Base-by-base conservation (phyloP, 2,888 invertebrate species). In the Himalopsyche anomala region DNA sequence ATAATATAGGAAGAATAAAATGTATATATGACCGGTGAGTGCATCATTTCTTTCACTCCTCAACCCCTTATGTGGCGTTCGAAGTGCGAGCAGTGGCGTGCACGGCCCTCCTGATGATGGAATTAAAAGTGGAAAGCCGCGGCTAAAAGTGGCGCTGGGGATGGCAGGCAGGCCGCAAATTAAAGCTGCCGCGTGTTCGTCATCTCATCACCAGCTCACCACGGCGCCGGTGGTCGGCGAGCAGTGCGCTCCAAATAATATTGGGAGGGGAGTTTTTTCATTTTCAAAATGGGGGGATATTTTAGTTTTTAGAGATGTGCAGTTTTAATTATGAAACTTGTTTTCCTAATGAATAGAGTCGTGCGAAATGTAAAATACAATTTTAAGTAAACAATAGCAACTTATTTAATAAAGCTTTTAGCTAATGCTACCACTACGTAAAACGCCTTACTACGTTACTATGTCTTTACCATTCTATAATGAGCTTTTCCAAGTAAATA, bases 61-160 rank as follows among this genome's bases (percentile, higher is more conserved):
- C 62, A 62, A 12, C 62, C 82, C 38, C 56, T 80, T 42, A 84
- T 81, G 79, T 74, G 81, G 74, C 38, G n/a, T 40, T 40, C 84
- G 83, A 81, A 80, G 84, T 54, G 81, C 62, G 62, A 62, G 28
- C 19, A 62, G 5, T 62, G 62, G 62, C 62, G 19, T 62, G 62
- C 62, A 62, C 1, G 62, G 62, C 62, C 62, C 62, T 87, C 74
- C 85, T 88, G 88, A 88, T 88, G 87, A 88, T 88, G 88, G 85
- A 88, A 88, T 88, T 88, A 88, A 87, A 86, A 88, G 88, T 87
- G 87, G 87, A 88, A 87, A 85, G 88, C 85, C 87, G 88, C 84
- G 88, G 88, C 87, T 84, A 83, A 85, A 80, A 84, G 84, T 83
- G 86, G 62, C 45, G 86, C 86, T 81, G 51, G 45, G 36, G 62